These are phyloP conservation scores for Enteromius argenteus DNA, from an alignment of 2,797 vertebrate genomes.

Conservation along the genomic window DNA sequence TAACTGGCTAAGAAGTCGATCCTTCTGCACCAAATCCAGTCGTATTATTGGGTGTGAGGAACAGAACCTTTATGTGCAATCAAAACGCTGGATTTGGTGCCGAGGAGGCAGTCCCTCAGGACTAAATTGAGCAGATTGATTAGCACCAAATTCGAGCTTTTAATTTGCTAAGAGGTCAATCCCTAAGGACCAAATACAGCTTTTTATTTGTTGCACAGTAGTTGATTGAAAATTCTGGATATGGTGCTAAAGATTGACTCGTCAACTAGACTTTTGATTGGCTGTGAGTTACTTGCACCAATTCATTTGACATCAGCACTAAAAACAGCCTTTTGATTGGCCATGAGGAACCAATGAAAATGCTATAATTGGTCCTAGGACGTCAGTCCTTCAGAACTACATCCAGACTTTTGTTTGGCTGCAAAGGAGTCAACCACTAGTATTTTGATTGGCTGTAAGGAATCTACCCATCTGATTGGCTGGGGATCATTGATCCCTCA, in stretches of 20 bases:
- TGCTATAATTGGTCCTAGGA: background rate
- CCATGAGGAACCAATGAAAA: background rate
- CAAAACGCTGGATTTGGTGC: background rate
- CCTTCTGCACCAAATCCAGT: background rate
- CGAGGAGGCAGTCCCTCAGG: background rate
- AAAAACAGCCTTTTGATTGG: background rate
- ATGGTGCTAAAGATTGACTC: background rate
- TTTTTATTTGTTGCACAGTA: background rate
- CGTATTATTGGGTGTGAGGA: slow-evolving; percentile 4
- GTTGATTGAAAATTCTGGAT: background rate
- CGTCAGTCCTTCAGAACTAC: background rate
- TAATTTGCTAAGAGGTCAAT: background rate
- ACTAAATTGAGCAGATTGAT: background rate
- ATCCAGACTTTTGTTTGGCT: background rate
- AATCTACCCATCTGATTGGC: background rate
- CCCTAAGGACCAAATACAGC: background rate
- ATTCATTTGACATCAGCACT: background rate
- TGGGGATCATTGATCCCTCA: background rate
- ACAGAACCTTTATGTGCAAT: background rate
- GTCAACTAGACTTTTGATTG: background rate
- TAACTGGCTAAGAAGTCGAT: background rate
- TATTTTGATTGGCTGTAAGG: background rate
- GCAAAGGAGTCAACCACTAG: background rate
- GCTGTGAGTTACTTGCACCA: background rate
- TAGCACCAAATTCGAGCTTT: background rate